These are phyloP conservation scores for Trissolcus basalis DNA, from an alignment of 1,140 invertebrate species.

Conservation along the genomic window DNA sequence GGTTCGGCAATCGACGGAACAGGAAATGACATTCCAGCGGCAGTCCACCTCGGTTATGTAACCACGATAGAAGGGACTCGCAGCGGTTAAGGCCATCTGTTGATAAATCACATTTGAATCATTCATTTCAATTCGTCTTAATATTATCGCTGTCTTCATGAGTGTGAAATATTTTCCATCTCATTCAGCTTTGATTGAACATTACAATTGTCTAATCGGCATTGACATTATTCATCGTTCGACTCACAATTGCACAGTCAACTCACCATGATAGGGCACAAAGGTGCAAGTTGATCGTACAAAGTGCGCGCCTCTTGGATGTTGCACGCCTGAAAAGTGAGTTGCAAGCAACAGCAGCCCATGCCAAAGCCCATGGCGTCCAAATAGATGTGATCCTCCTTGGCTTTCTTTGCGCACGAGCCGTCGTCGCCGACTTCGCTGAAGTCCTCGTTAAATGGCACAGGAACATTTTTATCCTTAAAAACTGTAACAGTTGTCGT, in stretches of 20 bases:
- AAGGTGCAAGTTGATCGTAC: slow-evolving; percentile 97
- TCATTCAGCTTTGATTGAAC: no score
- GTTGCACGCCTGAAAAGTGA: slow-evolving; percentile 98
- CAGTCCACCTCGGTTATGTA: slow-evolving; percentile 96
- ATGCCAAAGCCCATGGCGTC: slow-evolving; percentile 99
- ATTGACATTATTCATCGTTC: no score
- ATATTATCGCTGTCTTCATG: no score
- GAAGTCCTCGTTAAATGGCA: slow-evolving; percentile 87
- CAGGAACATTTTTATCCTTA: slow-evolving; percentile 88
- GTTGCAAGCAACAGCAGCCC: slow-evolving; percentile 98
- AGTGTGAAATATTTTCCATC: no score
- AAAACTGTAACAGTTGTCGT: slow-evolving; percentile 87
- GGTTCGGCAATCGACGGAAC: slow-evolving; percentile 96
- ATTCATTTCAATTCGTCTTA: no score
- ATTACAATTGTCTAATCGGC: no score
- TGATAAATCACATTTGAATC: no score
- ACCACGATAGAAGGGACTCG: slow-evolving; percentile 95
- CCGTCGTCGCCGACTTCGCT: slow-evolving; percentile 81
- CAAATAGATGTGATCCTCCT: slow-evolving; percentile 94
- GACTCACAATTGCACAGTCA: no score
- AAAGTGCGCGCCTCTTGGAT: slow-evolving; percentile 95
- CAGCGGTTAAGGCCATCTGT: slow-evolving; percentile 95
- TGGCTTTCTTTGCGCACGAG: slow-evolving; percentile 79
- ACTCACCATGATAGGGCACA: slow-evolving; percentile 99
- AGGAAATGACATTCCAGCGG: slow-evolving; percentile 96